A percentile compares a stretch with the other conserved stretches of the same genome.
Evolutionary conservation across 2,113 vertebrate species (phyloP).

Genomic region (Aix galericulata): DNA sequence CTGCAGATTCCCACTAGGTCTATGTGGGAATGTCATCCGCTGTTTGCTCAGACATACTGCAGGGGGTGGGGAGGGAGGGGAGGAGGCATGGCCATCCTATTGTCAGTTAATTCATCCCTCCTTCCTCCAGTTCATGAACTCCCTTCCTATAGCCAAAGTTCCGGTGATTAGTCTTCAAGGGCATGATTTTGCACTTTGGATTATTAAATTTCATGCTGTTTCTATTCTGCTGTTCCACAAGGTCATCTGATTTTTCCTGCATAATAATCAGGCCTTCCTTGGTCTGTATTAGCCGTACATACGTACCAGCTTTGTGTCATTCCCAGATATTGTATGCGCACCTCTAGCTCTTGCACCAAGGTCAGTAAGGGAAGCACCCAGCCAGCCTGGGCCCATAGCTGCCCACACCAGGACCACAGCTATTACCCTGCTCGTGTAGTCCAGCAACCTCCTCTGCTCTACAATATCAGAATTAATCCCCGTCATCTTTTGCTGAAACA

Average conservation of each 20-base stretch:
- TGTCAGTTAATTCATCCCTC: not conserved
- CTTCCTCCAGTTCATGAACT: not conserved
- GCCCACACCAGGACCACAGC: not conserved
- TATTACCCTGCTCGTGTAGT: not conserved
- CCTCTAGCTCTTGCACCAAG: not conserved
- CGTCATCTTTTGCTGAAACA: slow-evolving; percentile 8
- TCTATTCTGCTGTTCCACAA: slow-evolving; percentile 59
- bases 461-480: slow-evolving; percentile 1
- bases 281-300: not conserved
- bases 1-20: not conserved
- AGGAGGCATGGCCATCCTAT: not conserved
- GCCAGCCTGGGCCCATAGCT: not conserved
- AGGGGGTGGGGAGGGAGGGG: not conserved
- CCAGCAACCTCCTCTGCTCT: not conserved
- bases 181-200: slow-evolving; percentile 62
- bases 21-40: not conserved
- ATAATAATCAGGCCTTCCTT: slow-evolving; percentile 57
- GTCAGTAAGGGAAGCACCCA: not conserved
- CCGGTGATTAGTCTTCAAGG: slow-evolving; percentile 63
- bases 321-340: not conserved
- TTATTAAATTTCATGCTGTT: slow-evolving; percentile 70
- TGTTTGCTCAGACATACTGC: not conserved
- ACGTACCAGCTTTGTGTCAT: slow-evolving; percentile 22
- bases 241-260: slow-evolving; percentile 66
- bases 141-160: not conserved